Conservation (phyloP, 2,113 vertebrate species). For the Nicator chloris region DNA sequence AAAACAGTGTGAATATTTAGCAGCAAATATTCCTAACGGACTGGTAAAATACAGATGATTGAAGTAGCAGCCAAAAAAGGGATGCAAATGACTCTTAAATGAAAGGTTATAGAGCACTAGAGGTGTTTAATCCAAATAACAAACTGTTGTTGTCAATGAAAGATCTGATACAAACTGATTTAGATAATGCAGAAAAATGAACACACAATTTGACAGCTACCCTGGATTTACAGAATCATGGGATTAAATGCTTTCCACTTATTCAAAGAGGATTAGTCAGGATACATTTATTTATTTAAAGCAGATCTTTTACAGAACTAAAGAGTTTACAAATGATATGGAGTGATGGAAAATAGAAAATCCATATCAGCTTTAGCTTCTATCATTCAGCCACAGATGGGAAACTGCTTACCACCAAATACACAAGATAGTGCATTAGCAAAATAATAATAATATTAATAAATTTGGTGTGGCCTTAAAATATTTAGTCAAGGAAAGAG, state of each 20-base stretch:
- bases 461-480: background rate
- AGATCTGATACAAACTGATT: slow-evolving; percentile 65
- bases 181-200: slow-evolving; percentile 68
- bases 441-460: slow-evolving; percentile 2
- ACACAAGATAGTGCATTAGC: slow-evolving; percentile 6
- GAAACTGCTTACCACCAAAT: slow-evolving; percentile 53
- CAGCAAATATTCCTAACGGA: slow-evolving; percentile 44
- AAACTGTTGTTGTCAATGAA: slow-evolving; percentile 57
- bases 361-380: slow-evolving; percentile 64
- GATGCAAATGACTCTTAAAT: slow-evolving; percentile 55
- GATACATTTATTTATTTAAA: slow-evolving; percentile 75
- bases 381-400: slow-evolving; percentile 64
- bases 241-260: slow-evolving; percentile 74
- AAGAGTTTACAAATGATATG: slow-evolving; percentile 64
- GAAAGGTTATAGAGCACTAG: slow-evolving; percentile 38
- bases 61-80: slow-evolving; percentile 39
- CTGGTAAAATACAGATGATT: slow-evolving; percentile 50
- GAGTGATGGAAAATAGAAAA: slow-evolving; percentile 68
- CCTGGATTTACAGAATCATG: slow-evolving; percentile 67
- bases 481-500: background rate
- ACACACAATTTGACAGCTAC: slow-evolving; percentile 69
- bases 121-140: slow-evolving; percentile 45
- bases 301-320: slow-evolving; percentile 71
- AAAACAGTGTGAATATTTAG: slow-evolving; percentile 30
- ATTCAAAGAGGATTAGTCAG: slow-evolving; percentile 73